phyloP scores from a whole-genome alignment of 2,113 vertebrate species.

The Mus spicilegus region DNA sequence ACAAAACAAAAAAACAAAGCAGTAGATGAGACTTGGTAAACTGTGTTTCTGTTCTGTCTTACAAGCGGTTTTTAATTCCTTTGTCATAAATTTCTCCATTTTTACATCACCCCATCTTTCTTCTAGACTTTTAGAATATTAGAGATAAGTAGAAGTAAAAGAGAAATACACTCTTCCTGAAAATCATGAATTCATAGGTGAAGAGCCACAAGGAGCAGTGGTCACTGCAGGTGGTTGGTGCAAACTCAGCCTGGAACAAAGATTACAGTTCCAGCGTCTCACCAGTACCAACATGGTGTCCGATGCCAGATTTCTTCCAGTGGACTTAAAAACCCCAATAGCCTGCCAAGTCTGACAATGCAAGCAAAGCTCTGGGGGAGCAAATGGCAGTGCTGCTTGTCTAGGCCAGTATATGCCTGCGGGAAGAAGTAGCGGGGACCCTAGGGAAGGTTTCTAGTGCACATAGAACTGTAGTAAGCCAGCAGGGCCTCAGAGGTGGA shows the following conservation, averaged over 20 bases:
- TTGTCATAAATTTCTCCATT: neutral
- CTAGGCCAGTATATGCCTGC: neutral
- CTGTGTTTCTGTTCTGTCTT: neutral
- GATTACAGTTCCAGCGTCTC: neutral
- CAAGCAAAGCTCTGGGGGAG: neutral
- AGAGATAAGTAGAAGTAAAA: neutral
- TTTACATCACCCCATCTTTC: neutral
- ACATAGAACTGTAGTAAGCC: neutral
- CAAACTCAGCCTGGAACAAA: neutral
- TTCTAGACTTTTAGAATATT: constrained; percentile 17
- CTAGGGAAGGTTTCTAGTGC: neutral
- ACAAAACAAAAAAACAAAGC: neutral
- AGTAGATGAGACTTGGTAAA: neutral
- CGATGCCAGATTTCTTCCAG: neutral
- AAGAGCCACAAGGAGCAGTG: neutral
- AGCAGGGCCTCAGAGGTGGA: neutral
- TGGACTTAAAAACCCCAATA: neutral
- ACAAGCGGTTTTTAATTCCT: neutral
- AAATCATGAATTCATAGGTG: neutral
- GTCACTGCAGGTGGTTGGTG: neutral
- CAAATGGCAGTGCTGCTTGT: neutral
- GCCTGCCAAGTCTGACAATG: neutral
- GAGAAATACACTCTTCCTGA: neutral
- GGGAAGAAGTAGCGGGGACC: neutral
- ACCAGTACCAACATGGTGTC: neutral